Evolutionary conservation across 2,888 invertebrate species (phyloP).

Genomic region (Coronaproctus castanopsis): DNA sequence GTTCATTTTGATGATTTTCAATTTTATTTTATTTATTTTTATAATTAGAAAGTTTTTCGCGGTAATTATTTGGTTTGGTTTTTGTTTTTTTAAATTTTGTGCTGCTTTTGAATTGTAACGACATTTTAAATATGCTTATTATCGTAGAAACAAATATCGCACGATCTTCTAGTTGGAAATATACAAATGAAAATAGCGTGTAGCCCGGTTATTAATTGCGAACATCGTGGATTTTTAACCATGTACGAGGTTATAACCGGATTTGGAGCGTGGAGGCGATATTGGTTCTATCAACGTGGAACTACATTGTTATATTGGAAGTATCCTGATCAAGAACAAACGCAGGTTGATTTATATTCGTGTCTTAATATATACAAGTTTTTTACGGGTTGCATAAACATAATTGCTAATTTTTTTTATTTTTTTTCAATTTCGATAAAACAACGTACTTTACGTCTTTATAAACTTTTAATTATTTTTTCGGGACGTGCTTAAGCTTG

Average conservation of each 20-base stretch:
- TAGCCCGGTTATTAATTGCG: constrained; percentile 36
- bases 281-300: constrained; percentile 75
- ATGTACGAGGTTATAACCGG: constrained; percentile 93
- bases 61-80: too few relatives aligned
- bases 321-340: constrained; percentile 87
- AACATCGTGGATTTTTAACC: constrained; percentile 74
- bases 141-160: not conserved
- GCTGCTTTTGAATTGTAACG: too few relatives aligned
- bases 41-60: too few relatives aligned
- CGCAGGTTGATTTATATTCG: constrained; percentile 37
- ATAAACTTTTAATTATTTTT: not conserved
- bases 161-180: constrained; percentile 65
- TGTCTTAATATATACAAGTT: too few relatives aligned
- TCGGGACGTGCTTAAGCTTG: too few relatives aligned
- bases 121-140: too few relatives aligned
- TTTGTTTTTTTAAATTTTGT: too few relatives aligned
- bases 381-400: constrained; percentile 15
- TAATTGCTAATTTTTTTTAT: not conserved
- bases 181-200: constrained; percentile 59
- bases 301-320: constrained; percentile 76
- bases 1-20: too few relatives aligned
- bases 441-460: not conserved
- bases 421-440: not conserved
- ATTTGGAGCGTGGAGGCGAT: constrained; percentile 88
- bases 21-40: too few relatives aligned